Evolutionary conservation across 1,140 invertebrate species (phyloP), one percentile per base, ranked within the genome.

Genomic region (Anadara kagoshimensis): DNA sequence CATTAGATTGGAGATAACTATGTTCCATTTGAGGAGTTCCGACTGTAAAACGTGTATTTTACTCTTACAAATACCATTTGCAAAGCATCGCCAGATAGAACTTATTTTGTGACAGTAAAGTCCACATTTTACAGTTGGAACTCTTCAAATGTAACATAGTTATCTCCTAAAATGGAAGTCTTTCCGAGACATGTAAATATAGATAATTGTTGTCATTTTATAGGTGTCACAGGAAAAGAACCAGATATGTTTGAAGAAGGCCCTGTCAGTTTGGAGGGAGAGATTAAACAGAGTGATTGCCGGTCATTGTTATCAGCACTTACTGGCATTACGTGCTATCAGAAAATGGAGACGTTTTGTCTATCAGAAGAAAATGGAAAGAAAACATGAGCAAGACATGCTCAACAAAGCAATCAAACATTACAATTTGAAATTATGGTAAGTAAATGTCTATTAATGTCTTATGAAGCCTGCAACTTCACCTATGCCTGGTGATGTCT

Each of bases 321-420:
- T 75, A 36, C 53, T 75, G 54, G 73, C 73, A 5, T 45, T 53
- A 12, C 58, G 73, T 41, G 68, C 53, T 8, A 63, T 67, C 1
- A 64, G 73, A 0, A 56, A 70, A 51, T 75, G 73, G 73, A 44
- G 61, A 18, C 47, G 29, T 5, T 75, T 75, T 66, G 73, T 75
- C n/a, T 45, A 20, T 24, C 29, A 22, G 2, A 59, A 47, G 14
- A 75, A 70, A 56, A 16, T 51, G 43, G 73, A 75, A 24, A 54
- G 73, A 2, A 64, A 70, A 49, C 24, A 58, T n/a, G 62, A 70
- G 29, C 62, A 59, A 36, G 67, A 70, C n/a, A 64, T 61, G 62
- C 51, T 69, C 22, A 56, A 53, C 3, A 66, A 47, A 41, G 73
- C 73, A 20, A 54, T 56, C 5, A 11, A n/a, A 24, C 73, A 75